A percentile compares a stretch with the other conserved stretches of the same genome.
Conservation (phyloP, 2,797 vertebrate genomes). For the Anguilla pacifica region DNA sequence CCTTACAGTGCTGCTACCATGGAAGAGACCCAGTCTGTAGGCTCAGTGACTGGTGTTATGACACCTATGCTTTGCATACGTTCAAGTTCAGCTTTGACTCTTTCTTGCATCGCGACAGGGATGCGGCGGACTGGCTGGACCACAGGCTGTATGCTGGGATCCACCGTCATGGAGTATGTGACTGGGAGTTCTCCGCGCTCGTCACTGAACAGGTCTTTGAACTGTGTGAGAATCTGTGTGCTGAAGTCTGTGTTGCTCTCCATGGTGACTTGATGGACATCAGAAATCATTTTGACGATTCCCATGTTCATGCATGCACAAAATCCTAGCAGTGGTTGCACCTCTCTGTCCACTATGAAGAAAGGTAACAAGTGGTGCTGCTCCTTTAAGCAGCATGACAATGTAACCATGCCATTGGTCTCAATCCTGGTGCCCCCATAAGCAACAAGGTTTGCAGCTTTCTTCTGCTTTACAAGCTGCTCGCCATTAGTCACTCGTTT, state of each 20-base stretch:
- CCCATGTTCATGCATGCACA: conserved; percentile 12
- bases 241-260: conserved; percentile 19
- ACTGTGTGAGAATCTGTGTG: background rate
- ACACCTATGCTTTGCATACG: conserved; percentile 2
- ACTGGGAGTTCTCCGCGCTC: background rate
- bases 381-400: background rate
- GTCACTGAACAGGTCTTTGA: background rate
- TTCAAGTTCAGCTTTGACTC: conserved; percentile 17
- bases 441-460: too few species aligned
- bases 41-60: conserved; percentile 24
- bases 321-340: conserved; percentile 36
- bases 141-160: background rate
- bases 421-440: too few species aligned
- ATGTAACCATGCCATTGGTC: too few species aligned
- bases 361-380: conserved; percentile 1
- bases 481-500: too few species aligned
- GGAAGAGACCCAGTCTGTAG: conserved; percentile 44
- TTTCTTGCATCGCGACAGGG: conserved; percentile 26
- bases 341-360: conserved; percentile 21
- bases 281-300: conserved; percentile 12
- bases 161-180: background rate
- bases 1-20: conserved; percentile 45
- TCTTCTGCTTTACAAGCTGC: too few species aligned
- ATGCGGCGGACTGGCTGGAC: background rate
- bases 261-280: conserved; percentile 24